Evolutionary conservation across 2,888 invertebrate species (phyloP).

Genomic region (Dynastes grantii): DNA sequence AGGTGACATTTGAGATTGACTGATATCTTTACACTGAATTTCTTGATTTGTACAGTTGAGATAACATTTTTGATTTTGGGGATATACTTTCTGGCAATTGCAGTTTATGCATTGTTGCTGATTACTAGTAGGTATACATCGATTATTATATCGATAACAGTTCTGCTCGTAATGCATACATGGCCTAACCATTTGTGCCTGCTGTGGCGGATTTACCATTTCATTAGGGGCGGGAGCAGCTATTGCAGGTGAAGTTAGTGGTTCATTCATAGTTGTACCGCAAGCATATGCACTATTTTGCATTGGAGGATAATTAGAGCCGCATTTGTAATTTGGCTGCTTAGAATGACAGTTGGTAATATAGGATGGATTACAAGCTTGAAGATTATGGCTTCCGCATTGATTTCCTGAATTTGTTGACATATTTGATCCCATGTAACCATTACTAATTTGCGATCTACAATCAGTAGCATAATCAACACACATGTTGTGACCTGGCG

Average conservation of each 20-base stretch:
- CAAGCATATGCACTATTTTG: slow-evolving; percentile 61
- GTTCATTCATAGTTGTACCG: slow-evolving; percentile 58
- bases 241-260: slow-evolving; percentile 66
- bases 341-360: slow-evolving; percentile 57
- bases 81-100: slow-evolving; percentile 62
- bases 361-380: slow-evolving; percentile 62
- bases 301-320: slow-evolving; percentile 56
- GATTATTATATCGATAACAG: slow-evolving; percentile 56
- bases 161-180: slow-evolving; percentile 63
- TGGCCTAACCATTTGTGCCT: slow-evolving; percentile 67
- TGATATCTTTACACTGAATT: slow-evolving; percentile 74
- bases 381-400: slow-evolving; percentile 60
- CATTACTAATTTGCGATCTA: slow-evolving; percentile 58
- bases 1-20: slow-evolving; percentile 74
- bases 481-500: slow-evolving; percentile 58
- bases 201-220: slow-evolving; percentile 63
- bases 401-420: slow-evolving; percentile 53
- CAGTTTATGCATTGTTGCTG: slow-evolving; percentile 62
- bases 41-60: slow-evolving; percentile 56
- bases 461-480: slow-evolving; percentile 59
- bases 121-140: slow-evolving; percentile 56
- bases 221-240: slow-evolving; percentile 66
- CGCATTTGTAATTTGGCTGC: slow-evolving; percentile 60
- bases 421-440: slow-evolving; percentile 56
- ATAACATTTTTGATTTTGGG: slow-evolving; percentile 60